phyloP scores from a whole-genome alignment of 2,797 vertebrate genomes.

The Salarias fasciatus region DNA sequence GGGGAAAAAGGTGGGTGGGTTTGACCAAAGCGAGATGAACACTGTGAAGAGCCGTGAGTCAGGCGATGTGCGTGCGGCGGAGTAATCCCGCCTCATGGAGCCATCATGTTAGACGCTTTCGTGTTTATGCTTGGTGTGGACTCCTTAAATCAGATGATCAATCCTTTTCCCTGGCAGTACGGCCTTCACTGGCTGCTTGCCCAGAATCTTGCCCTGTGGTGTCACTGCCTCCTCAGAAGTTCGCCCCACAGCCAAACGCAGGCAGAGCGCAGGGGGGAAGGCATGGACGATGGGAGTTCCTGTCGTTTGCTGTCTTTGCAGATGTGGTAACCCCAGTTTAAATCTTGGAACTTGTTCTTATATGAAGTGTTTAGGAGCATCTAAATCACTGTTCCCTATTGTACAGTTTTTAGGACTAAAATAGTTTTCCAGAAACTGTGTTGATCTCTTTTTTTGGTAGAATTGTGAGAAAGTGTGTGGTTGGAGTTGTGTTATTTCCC shows the following conservation, averaged over 20 bases:
- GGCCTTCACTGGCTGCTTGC: slow-evolving; percentile 57
- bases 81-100: slow-evolving; percentile 67
- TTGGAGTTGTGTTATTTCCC: too few relatives aligned
- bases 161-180: slow-evolving; percentile 48
- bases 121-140: slow-evolving; percentile 63
- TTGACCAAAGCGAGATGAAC: slow-evolving; percentile 37
- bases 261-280: slow-evolving; percentile 12
- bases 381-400: too few relatives aligned
- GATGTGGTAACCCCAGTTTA: neutral
- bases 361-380: neutral
- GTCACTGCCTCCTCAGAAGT: slow-evolving; percentile 56
- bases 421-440: too few relatives aligned
- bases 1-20: slow-evolving; percentile 39
- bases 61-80: slow-evolving; percentile 50
- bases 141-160: slow-evolving; percentile 66
- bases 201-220: slow-evolving; percentile 54
- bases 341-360: neutral
- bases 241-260: slow-evolving; percentile 28
- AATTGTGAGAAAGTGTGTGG: too few relatives aligned
- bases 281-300: neutral
- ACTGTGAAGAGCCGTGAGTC: slow-evolving; percentile 50
- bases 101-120: slow-evolving; percentile 63
- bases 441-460: too few relatives aligned
- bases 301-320: slow-evolving; percentile 6
- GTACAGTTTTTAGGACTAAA: too few relatives aligned